Base-by-base conservation (phyloP, 2,888 invertebrate species). In the Autographa pulchrina region DNA sequence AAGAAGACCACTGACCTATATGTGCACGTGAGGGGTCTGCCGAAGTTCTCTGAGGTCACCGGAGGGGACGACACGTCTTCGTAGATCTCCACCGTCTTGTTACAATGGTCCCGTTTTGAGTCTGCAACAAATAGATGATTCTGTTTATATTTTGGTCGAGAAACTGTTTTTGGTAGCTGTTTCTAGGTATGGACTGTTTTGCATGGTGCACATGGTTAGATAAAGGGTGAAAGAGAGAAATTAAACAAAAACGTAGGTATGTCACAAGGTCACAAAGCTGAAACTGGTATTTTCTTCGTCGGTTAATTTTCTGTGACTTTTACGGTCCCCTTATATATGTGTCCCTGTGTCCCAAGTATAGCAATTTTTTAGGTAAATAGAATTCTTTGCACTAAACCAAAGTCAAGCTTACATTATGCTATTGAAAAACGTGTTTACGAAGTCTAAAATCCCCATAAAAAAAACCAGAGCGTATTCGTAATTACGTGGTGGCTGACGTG, bases 1-100 rank as follows among this genome's bases (percentile, higher is more conserved):
- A 63, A 38, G 14, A 56, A 75, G 65, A 67, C 63, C 54, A 77
- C 82, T 78, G 80, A 94, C 94, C 94, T 93, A 95, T 99, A 99
- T 96, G 97, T 98, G 92, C 99, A 99, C 75, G 98, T 98, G 92
- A 99, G 96, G 5, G 98, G 98, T 83, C 98, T 97, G 8, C 98
- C 98, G 87, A 97, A 97, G 92, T 98, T 98, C 81, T 97, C 97
- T 52, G 97, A 96, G 56, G 97, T 98, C 91, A 99, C 97, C 81
- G 98, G 98, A 38, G 99, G 99, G 78, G 98, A 98, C 25, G 98
- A 97, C 62, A 99, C 98, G 89, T 98, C 98, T 90, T 99, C 98
- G 93, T 98, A 98, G 80, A 99, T 98, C 89, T 98, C 98, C 83
- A 99, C 98, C 14, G 99, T 99, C 94, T 98, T 98, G 95, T 99